phyloP scores from a whole-genome alignment of 35 echinoderm and acorn worm genomes.

The Ophioderma brevispina region DNA sequence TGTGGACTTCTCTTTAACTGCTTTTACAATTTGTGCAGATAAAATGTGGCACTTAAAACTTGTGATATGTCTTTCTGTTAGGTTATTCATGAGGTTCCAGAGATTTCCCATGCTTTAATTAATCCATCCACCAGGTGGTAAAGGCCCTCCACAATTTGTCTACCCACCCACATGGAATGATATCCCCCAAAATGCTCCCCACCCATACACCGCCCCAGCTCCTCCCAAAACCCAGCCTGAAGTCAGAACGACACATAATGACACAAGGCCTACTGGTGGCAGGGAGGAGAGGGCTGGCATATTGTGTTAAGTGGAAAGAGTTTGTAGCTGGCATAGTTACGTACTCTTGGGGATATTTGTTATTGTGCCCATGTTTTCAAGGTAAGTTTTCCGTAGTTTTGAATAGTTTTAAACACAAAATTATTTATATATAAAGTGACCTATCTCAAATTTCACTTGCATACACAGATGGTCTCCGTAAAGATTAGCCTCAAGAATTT shows the following conservation, averaged over 20 bases:
- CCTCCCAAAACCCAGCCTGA: background rate
- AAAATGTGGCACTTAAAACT: too few relatives aligned
- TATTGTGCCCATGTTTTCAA: constrained; percentile 79
- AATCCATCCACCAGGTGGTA: constrained; percentile 22
- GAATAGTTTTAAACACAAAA: too few relatives aligned
- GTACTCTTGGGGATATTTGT: constrained; percentile 59
- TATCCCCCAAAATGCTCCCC: background rate
- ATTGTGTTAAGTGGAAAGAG: constrained; percentile 64
- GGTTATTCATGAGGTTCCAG: constrained; percentile 82
- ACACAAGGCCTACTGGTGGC: background rate
- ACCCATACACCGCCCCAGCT: background rate
- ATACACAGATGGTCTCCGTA: too few relatives aligned
- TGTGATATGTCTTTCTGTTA: background rate
- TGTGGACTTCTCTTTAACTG: too few relatives aligned
- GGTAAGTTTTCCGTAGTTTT: too few relatives aligned
- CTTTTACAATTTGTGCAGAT: too few relatives aligned
- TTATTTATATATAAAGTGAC: too few relatives aligned
- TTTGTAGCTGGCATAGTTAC: constrained; percentile 83
- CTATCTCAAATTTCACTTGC: too few relatives aligned
- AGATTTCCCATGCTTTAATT: constrained; percentile 31
- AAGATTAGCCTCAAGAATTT: too few relatives aligned
- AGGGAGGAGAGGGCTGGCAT: constrained; percentile 4
- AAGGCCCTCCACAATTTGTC: background rate
- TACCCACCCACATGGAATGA: background rate
- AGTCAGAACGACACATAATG: background rate